Evolutionary conservation across 2,113 vertebrate species (phyloP).

Genomic region (Corythaeola cristata): DNA sequence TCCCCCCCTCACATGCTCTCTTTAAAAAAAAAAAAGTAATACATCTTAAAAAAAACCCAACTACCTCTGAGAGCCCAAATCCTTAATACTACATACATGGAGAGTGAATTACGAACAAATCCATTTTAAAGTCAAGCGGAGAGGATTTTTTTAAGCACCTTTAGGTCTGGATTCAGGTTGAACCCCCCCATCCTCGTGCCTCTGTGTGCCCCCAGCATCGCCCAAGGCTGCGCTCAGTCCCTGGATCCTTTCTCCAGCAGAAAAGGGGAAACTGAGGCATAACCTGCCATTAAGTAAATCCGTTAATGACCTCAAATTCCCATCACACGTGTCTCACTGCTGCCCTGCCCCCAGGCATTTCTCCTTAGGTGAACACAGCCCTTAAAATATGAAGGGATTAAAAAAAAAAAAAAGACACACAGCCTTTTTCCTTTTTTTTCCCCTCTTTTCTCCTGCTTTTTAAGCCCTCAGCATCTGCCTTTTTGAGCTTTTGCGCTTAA

Average conservation of each 20-base stretch:
- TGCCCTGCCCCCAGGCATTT: neutral
- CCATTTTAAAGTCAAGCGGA: neutral
- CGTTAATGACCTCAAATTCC: accelerated
- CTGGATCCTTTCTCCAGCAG: neutral
- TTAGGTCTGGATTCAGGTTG: neutral
- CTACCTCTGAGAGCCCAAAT: neutral
- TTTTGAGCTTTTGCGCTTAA: neutral
- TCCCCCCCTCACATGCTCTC: neutral
- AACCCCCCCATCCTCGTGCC: accelerated
- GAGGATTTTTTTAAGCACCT: neutral
- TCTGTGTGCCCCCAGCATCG: accelerated
- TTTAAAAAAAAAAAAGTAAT: neutral
- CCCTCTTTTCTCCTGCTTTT: neutral
- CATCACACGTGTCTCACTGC: accelerated
- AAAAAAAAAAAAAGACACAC: neutral
- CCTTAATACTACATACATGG: neutral
- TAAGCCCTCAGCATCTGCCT: neutral
- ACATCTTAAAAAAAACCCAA: neutral
- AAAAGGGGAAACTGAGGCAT: constrained; percentile 20
- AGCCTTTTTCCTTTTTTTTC: neutral
- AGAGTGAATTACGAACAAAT: constrained; percentile 22
- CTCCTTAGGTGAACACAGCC: neutral
- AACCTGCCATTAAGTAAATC: accelerated
- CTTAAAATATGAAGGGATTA: neutral
- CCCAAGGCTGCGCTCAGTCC: neutral